Percentiles rank a stretch among this genome's conserved stretches.
Conservation (phyloP, 2,888 invertebrate species). For the Acanthoscelides obtectus region DNA sequence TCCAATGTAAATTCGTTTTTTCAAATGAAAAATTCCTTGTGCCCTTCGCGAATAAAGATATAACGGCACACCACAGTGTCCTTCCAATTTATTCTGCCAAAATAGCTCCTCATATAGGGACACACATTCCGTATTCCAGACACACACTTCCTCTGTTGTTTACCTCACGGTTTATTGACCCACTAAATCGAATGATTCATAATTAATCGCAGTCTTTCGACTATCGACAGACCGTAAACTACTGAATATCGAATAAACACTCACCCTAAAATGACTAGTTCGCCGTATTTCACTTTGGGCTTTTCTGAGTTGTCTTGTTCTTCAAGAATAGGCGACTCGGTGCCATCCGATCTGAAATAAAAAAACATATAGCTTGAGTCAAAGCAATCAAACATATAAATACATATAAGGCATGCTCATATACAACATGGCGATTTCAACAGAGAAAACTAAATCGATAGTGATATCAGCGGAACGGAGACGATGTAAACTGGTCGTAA, state of each 20-base stretch:
- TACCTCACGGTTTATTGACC: not conserved
- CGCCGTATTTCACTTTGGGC: conserved; percentile 85
- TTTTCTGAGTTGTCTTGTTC: conserved; percentile 73
- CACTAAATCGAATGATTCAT: not conserved
- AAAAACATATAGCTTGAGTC: too few relatives aligned
- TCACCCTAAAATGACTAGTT: conserved; percentile 91
- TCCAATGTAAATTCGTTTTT: too few relatives aligned
- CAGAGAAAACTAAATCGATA: too few relatives aligned
- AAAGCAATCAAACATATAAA: too few relatives aligned
- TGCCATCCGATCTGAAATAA: conserved; percentile 57
- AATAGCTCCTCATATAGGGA: not conserved
- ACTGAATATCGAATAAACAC: conserved; percentile 34
- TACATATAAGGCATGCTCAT: too few relatives aligned
- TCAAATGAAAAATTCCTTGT: too few relatives aligned
- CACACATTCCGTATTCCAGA: not conserved
- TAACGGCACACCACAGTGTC: too few relatives aligned
- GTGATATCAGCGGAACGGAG: too few relatives aligned
- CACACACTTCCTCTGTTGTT: not conserved
- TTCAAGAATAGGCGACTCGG: conserved; percentile 72
- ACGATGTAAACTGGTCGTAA: too few relatives aligned
- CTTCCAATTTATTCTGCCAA: too few relatives aligned
- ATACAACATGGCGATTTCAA: too few relatives aligned
- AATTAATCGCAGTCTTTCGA: not conserved
- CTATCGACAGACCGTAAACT: not conserved
- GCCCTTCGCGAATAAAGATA: too few relatives aligned